Evolutionary conservation across 2,113 vertebrate genomes (phyloP), one percentile per base, ranked within the genome.

Genomic region (Semicossyphus pulcher): DNA sequence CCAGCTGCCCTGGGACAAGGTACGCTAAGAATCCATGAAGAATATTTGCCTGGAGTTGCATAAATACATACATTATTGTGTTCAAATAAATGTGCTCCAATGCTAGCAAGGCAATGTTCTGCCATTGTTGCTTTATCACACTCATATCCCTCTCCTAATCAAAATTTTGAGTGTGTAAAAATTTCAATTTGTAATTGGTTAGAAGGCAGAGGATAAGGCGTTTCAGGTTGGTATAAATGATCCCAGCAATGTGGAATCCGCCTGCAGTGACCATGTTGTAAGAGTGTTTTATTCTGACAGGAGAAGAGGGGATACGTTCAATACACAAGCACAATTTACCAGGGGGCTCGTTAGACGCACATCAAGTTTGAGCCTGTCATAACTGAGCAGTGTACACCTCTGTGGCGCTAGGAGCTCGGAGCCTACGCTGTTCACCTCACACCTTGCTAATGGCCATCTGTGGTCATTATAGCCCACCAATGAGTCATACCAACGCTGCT

Each of bases 401-500:
- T 54, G 59, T 57, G 66, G 74, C 47, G 44, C 70, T 48, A 21
- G 67, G 68, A 81, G 80, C 77, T 61, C 20, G 21, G 76, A 77
- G 86, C 88, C 68, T 73, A 68, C 63, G 48, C 71, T 45, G 82
- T 53, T 91, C 89, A 81, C 86, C 85, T 81, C 84, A 76, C 82
- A 87, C 86, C 88, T 90, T 48, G 20, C 83, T 92, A 91, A 91
- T 89, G 88, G 85, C 78, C 90, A 83, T 88, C 80, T 88, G 87
- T 60, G 87, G 89, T 92, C 89, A 90, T 92, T 91, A 91, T 51
- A 59, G 76, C 80, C 83, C 87, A 78, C 80, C 80, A 48, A 75
- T 92, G 90, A 93, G 78, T 93, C 91, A 91, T 76, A 62, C 59
- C 48, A 62, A 51, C 51, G 37, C 58, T 72, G 42, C 44, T 62